Conservation (phyloP, 2,797 vertebrate species). For the Sebastes dallii region DNA sequence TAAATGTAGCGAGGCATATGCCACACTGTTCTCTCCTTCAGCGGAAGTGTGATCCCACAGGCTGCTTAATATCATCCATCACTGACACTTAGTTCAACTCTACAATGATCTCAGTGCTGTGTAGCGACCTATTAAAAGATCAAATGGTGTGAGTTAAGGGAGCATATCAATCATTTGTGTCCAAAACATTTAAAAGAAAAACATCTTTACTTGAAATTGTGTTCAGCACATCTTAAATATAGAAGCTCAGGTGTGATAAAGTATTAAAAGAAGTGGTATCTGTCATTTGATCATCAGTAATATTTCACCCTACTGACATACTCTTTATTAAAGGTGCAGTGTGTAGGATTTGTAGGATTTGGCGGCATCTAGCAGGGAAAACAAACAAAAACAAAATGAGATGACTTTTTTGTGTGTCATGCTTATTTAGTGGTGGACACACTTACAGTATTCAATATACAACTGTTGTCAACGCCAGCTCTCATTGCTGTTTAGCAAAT, state of each 20-base stretch:
- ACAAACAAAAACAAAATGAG: no score
- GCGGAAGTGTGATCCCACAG: constrained; percentile 47
- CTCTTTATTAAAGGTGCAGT: no score
- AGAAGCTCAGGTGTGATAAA: background rate
- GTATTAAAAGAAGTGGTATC: background rate
- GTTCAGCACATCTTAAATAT: background rate
- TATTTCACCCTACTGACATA: background rate
- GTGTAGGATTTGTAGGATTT: no score
- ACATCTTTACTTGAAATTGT: background rate
- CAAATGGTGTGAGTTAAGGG: background rate
- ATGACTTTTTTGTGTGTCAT: background rate
- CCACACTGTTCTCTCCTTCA: constrained; percentile 36
- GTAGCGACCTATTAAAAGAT: constrained; percentile 1
- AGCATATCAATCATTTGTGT: background rate
- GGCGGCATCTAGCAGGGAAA: no score
- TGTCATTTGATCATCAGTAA: background rate
- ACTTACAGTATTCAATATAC: background rate
- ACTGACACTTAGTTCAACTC: constrained; percentile 37
- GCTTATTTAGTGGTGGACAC: background rate
- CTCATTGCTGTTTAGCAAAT: background rate
- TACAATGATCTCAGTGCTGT: background rate
- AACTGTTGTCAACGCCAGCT: background rate
- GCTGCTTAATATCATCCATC: constrained; percentile 62
- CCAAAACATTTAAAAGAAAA: background rate
- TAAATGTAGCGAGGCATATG: constrained; percentile 59